Evolutionary conservation across 2,888 invertebrate species (phyloP).

Genomic region (Troides aeacus): DNA sequence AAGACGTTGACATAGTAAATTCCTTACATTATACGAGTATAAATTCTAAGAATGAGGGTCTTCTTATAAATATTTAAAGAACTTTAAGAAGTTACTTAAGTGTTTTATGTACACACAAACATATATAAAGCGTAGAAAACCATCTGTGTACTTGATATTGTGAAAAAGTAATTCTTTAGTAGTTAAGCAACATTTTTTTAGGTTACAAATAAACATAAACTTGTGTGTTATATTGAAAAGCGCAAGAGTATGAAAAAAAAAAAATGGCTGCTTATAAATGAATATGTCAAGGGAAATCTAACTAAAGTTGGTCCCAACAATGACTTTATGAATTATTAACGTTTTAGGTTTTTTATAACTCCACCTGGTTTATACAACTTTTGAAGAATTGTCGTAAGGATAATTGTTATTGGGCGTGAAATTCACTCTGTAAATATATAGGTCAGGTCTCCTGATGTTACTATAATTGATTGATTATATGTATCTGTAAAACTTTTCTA

Average conservation of each 20-base stretch:
- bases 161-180: background rate
- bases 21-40: conserved; percentile 60
- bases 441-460: too few species aligned
- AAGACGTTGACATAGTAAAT: conserved; percentile 52
- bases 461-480: too few species aligned
- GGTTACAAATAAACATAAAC: conserved; percentile 2
- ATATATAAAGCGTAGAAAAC: conserved; percentile 11
- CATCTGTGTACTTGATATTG: conserved; percentile 17
- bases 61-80: conserved; percentile 60
- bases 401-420: background rate
- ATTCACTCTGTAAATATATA: too few species aligned
- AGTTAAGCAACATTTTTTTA: background rate
- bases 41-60: conserved; percentile 62
- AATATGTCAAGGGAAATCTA: conserved; percentile 64
- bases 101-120: conserved; percentile 40
- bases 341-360: conserved; percentile 11
- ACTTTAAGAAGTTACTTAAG: conserved; percentile 23
- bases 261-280: conserved; percentile 67
- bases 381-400: background rate
- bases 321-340: conserved; percentile 53
- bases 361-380: background rate
- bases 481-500: too few species aligned
- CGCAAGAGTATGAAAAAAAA: conserved; percentile 49
- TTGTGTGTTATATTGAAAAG: conserved; percentile 48
- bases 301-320: conserved; percentile 60